Evolutionary conservation across 2,888 invertebrate species (phyloP), one percentile per base, ranked within the genome.

Genomic region (Thyatira batis): DNA sequence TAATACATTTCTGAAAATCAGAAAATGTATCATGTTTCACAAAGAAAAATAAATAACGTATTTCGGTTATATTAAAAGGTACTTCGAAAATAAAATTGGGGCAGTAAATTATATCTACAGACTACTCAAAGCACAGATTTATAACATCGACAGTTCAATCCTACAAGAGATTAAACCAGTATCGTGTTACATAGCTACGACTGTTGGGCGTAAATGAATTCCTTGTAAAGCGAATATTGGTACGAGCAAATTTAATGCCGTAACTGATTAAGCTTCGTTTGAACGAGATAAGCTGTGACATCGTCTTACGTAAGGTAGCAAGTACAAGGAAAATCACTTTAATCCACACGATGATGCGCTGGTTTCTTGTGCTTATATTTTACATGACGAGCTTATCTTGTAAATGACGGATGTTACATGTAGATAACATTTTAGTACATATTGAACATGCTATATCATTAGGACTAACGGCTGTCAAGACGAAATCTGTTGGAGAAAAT

Each of bases 231-330:
- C 10, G 20, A 30, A 30, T 45, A 30, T 6, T 30, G 13, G 45
- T 27, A 44, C 20, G 20, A 48, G 45, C 28, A 45, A 51, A 30
- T 45, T 49, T 55, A 43, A 56, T 56, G 28, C 51, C 54, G 39
- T 54, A 53, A 17, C 46, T 53, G 58, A 58, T 55, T 48, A 57
- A 49, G 33, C 46, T 30, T 11, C 49, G 44, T 33, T 33, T n/a
- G 11, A 44, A 51, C 51, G 20, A 55, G 55, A 56, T 56, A 56
- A 53, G 52, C 48, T n/a, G 23, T 30, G 17, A 39, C 50, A 46
- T 39, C 20, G 43, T 25, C 28, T 56, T 56, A 28, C 52, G 50
- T 50, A 53, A 56, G 13, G 23, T 46, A 20, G 44, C 48, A 33
- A 3, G 23, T 52, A 33, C 25, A 21, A 46, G 45, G 48, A 48